These are phyloP conservation scores for Orgyia antiqua DNA, from an alignment of 2,888 invertebrate genomes.

Conservation along the genomic window DNA sequence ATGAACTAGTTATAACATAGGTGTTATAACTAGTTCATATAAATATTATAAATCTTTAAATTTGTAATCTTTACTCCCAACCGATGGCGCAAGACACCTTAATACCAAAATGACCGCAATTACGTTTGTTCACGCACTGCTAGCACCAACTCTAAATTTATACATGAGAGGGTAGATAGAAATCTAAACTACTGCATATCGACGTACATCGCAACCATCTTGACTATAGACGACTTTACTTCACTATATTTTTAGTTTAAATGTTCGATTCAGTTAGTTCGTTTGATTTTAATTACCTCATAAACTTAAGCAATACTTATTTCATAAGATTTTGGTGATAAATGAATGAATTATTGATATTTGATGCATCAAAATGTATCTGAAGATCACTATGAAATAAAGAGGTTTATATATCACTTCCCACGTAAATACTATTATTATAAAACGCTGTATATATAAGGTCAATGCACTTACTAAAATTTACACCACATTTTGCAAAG, in stretches of 20 bases:
- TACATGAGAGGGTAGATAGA: conserved; percentile 55
- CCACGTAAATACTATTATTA: no score
- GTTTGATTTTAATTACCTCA: not conserved
- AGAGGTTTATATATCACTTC: no score
- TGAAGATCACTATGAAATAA: no score
- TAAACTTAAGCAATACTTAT: conserved; percentile 5
- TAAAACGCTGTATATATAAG: no score
- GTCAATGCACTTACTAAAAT: no score
- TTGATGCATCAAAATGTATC: no score
- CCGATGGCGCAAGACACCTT: conserved; percentile 31
- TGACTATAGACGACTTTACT: conserved; percentile 19
- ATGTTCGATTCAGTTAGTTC: not conserved
- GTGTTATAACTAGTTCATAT: no score
- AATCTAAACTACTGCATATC: conserved; percentile 53
- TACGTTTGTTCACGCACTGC: conserved; percentile 49
- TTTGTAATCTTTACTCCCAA: conserved; percentile 12
- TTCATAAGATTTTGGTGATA: no score
- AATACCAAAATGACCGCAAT: conserved; percentile 20
- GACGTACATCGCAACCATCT: conserved; percentile 32
- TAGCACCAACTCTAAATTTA: conserved; percentile 38
- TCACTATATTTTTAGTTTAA: conserved; percentile 6
- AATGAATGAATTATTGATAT: no score
- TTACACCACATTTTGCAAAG: no score
- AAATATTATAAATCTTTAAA: conserved; percentile 15
- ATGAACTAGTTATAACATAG: no score